Conservation (phyloP, 1,140 invertebrate species). For the Drosophila repletoides region DNA sequence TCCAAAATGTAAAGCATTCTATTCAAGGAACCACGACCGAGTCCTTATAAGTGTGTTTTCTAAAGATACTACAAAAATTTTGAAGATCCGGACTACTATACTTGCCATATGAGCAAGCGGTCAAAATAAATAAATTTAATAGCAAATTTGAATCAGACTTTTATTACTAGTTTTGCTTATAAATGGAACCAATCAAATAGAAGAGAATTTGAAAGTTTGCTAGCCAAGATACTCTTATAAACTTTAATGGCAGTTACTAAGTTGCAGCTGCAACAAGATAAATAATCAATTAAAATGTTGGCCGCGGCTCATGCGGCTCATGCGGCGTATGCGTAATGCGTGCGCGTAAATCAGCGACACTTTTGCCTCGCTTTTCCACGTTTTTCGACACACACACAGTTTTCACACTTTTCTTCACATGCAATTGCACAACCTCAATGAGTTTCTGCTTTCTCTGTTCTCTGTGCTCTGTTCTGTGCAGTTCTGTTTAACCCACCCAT, state of each 20-base stretch:
- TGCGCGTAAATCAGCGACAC: slow-evolving; percentile 38
- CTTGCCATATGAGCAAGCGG: too few species aligned
- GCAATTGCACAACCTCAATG: slow-evolving; percentile 44
- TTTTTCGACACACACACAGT: not conserved
- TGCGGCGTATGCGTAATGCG: slow-evolving; percentile 51
- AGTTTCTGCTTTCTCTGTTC: not conserved
- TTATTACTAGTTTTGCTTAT: too few species aligned
- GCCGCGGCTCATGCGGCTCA: slow-evolving; percentile 25
- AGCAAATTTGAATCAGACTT: too few species aligned
- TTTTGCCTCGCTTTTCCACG: not conserved
- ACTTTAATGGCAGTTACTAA: slow-evolving; percentile 1
- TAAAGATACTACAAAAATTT: too few species aligned
- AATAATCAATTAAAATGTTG: slow-evolving; percentile 70
- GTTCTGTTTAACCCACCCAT: not conserved
- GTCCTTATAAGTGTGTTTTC: too few species aligned
- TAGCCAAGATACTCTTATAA: slow-evolving; percentile 1
- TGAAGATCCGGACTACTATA: too few species aligned
- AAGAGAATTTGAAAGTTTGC: too few species aligned
- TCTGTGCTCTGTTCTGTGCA: not conserved
- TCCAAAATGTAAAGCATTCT: too few species aligned
- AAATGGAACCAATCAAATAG: too few species aligned
- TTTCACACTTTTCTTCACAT: slow-evolving; percentile 9
- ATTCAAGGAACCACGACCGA: too few species aligned
- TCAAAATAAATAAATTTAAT: too few species aligned
- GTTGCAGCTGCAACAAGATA: slow-evolving; percentile 32